phyloP scores from a whole-genome alignment of 2,888 invertebrate genomes.

The Sminthurinus aureus region DNA sequence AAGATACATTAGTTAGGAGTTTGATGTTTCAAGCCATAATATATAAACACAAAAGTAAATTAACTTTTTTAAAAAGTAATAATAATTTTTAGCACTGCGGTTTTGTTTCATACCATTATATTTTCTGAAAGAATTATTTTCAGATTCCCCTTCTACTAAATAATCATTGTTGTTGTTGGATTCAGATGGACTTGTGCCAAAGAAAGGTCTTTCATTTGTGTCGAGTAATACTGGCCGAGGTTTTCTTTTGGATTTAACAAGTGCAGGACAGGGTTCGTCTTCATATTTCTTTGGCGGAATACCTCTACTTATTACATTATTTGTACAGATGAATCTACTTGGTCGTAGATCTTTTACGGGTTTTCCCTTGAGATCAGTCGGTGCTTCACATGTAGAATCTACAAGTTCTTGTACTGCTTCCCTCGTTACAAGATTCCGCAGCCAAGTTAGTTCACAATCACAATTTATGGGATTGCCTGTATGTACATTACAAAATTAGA shows the following conservation, averaged over 20 bases:
- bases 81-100: too few relatives aligned
- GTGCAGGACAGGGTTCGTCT: constrained; percentile 49
- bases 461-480: constrained; percentile 84
- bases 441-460: constrained; percentile 82
- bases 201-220: constrained; percentile 50
- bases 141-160: constrained; percentile 31
- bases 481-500: neutral
- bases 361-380: constrained; percentile 57
- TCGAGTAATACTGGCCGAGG: constrained; percentile 47
- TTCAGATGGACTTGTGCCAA: constrained; percentile 43
- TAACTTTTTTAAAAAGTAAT: neutral
- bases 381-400: constrained; percentile 57
- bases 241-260: constrained; percentile 49
- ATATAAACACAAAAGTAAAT: neutral
- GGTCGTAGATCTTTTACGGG: constrained; percentile 58
- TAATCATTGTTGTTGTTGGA: constrained; percentile 14
- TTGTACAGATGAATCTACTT: constrained; percentile 53
- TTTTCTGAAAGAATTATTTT: constrained; percentile 48
- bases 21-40: neutral
- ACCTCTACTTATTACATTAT: constrained; percentile 38
- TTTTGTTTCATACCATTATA: constrained; percentile 38
- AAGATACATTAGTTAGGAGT: too few relatives aligned
- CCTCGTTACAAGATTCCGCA: constrained; percentile 67
- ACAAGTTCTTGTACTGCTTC: constrained; percentile 55
- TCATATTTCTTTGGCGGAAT: constrained; percentile 39